Base-by-base conservation (phyloP, 1,140 invertebrate genomes). In the Drosophila setifemur region DNA sequence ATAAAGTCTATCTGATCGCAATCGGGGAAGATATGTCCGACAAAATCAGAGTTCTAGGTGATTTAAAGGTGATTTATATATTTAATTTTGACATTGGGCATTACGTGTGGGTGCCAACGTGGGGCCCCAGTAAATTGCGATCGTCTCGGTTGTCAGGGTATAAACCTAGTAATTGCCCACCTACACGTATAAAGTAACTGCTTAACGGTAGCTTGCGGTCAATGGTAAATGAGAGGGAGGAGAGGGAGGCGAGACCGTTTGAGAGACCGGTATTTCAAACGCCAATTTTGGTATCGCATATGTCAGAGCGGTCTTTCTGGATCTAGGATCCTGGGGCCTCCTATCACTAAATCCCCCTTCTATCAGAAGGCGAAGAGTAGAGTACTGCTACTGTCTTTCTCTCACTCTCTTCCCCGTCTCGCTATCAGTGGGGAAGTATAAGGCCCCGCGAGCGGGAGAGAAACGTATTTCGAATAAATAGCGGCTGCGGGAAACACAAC, bases 331-430 rank as follows among this genome's bases (percentile, higher is more conserved):
- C 43, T 26, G 4, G 25, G 21, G 52, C 25, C 45, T 69, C n/a
- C n/a, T 79, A 82, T 83, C 81, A 79, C 28, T 67, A 83, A 86
- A 75, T 60, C 71, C 75, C 70, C 54, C 50, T n/a, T 39, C 6
- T 37, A 37, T 68, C 54, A 39, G 55, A 55, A 23, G 16, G 18
- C 25, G 16, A 16, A 37, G 33, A 37, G 33, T 6, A 16, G 1
- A 18, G 14, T 9, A 9, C 12, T 7, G 5, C 23, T 49, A 29
- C 52, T 26, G 3, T 47, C 12, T 29, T 14, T 19, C 23, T 28
- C 23, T 14, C 40, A 18, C 47, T 44, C 29, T 52, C 33, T 19
- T 26, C 16, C 40, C 19, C 33, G n/a, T 45, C 7, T 33, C 16
- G 44, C 44, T 78, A 74, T 66, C 69, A 73, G 55, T 42, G 18